Percentiles rank a stretch among this genome's conserved stretches.
These are phyloP conservation scores for Tauraco erythrolophus DNA, from an alignment of 2,113 vertebrate species.

Conservation along the genomic window DNA sequence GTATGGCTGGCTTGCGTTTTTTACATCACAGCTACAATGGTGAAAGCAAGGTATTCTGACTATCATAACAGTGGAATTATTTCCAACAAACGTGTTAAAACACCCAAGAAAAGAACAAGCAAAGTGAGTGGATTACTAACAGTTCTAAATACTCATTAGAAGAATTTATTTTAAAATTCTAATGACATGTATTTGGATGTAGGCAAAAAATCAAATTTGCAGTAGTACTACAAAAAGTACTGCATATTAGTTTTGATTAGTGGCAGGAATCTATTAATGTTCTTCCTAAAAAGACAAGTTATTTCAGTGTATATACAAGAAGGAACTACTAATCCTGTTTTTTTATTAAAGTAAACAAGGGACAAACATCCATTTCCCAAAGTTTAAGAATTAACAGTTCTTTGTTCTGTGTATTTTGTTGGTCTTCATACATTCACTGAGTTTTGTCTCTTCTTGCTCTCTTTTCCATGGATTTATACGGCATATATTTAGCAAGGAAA, in stretches of 20 bases:
- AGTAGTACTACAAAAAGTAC: background rate
- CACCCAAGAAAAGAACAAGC: background rate
- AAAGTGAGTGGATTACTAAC: background rate
- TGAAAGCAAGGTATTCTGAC: background rate
- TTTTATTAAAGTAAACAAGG: background rate
- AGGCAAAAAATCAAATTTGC: background rate
- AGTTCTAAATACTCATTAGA: background rate
- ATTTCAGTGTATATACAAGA: background rate
- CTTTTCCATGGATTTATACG: background rate
- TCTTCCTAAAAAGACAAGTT: background rate
- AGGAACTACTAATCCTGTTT: background rate
- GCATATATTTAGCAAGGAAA: background rate
- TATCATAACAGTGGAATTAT: background rate
- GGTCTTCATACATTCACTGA: background rate
- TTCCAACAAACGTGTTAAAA: background rate
- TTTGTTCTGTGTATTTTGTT: background rate
- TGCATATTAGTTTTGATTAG: background rate
- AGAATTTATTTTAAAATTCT: background rate
- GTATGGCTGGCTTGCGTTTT: background rate
- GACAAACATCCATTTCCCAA: background rate
- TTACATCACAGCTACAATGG: background rate
- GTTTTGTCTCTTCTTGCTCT: background rate
- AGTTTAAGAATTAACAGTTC: background rate
- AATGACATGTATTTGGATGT: background rate
- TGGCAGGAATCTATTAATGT: background rate